A percentile compares a stretch with the other conserved stretches of the same genome.
Conservation (phyloP, 30 jellyfish, hydroid and myxozoan species). For the Cassiopea xamachana region DNA sequence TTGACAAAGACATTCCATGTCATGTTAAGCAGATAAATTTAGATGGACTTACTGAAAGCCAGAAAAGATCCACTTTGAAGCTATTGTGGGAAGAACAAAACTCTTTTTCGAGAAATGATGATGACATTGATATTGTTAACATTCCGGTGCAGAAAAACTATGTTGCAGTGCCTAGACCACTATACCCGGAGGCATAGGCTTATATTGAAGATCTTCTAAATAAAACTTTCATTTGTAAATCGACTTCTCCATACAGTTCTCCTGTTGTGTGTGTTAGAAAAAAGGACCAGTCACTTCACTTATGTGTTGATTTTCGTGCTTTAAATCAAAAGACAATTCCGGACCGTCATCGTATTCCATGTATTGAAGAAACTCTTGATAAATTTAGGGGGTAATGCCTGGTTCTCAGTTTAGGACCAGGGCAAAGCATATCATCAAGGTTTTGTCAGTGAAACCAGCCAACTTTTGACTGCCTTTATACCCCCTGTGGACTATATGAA, state of each 20-base stretch:
- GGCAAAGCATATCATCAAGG: constrained; percentile 76
- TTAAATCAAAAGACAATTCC: constrained; percentile 46
- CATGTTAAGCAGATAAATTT: neutral
- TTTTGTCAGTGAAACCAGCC: constrained; percentile 41
- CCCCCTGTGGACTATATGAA: constrained; percentile 80
- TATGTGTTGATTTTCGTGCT: constrained; percentile 58
- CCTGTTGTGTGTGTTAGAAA: constrained; percentile 59
- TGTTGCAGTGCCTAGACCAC: constrained; percentile 27
- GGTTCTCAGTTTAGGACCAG: constrained; percentile 69
- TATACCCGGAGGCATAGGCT: constrained; percentile 35
- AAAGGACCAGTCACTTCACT: constrained; percentile 38
- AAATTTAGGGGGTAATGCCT: constrained; percentile 58
- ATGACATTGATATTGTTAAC: constrained; percentile 17
- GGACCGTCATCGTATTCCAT: constrained; percentile 70
- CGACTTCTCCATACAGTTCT: constrained; percentile 18
- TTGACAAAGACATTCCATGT: neutral
- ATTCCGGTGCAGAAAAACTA: constrained; percentile 29
- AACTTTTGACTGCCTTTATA: constrained; percentile 59
- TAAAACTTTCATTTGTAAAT: neutral
- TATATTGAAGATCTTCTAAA: constrained; percentile 29
- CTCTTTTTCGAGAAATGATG: constrained; percentile 23
- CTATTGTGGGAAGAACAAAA: constrained; percentile 11
- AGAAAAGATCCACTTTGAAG: neutral
- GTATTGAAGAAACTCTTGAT: constrained; percentile 35
- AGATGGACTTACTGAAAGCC: constrained; percentile 22